Evolutionary conservation across 1,140 invertebrate genomes (phyloP), one percentile per base, ranked within the genome.

Genomic region (Coenobita brevimanus): DNA sequence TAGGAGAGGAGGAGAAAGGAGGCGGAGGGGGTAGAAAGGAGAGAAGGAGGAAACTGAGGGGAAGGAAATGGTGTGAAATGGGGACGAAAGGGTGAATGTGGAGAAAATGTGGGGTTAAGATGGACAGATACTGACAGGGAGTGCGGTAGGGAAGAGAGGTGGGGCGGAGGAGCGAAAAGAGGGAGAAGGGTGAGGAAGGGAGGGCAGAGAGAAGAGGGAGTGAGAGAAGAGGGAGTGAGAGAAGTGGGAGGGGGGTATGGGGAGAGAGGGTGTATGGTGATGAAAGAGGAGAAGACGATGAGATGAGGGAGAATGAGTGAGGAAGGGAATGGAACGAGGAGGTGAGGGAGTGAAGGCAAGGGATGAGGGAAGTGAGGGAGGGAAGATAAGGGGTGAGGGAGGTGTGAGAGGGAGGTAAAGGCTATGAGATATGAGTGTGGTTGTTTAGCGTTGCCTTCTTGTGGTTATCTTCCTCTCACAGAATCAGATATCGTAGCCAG

Each of bases 151-250:
- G 76, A 79, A 50, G 57, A 50, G 57, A 50, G 57, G 76, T 54
- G 36, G 50, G 73, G 50, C 36, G 50, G 73, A 76, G 73, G 50
- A 43, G 50, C 36, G 50, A 41, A 76, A 43, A 76, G 36, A 76
- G 73, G 50, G 73, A 76, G 73, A 76, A 24, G 50, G 73, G 50
- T 36, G 50, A 43, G 50, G 73, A 76, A 6, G 10, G 73, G 8
- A 24, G 27, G n/a, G 43, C 30, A 33, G 71, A 75, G 71, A 75
- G 33, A 4, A 17, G 57, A 17, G 2, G 30, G 64, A 69, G 2
- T 0, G 2, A 69, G 13, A 69, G 64, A 2, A 0, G 24, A 0
- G 24, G 0, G 10, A 8, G 8, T 69, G 24, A 13, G 24, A n/a
- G 30, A 69, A 8, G 0, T n/a, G 13, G 0, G 30, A 13, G 30